Evolutionary conservation across 1,140 invertebrate species (phyloP), one percentile per base, ranked within the genome.

Genomic region (Penaeus indicus): DNA sequence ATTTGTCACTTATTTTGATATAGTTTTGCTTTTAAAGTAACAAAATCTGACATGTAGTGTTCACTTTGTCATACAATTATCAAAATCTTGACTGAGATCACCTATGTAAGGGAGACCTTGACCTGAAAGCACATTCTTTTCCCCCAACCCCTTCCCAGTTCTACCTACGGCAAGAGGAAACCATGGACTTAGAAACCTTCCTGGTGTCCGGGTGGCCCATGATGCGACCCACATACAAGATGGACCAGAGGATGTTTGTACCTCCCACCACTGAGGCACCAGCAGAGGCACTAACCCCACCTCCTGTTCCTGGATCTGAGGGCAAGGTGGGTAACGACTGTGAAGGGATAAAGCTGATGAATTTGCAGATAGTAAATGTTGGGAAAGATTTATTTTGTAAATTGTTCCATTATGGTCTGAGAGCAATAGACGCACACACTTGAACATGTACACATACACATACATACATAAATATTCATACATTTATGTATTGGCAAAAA

Each of bases 191-290:
- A 80, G 95, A 97, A 84, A 94, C 95, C 16, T 98, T 97, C 92
- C 87, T 96, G 1, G 93, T 94, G 25, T 93, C 93, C 60, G 95
- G 95, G 47, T 98, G 96, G 96, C 93, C 95, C 22, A 93, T 95
- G 72, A 94, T 97, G 38, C 98, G 97, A 92, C 96, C 97, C 0
- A 95, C 96, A 86, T 92, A 96, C 63, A 95, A 96, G 94, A 92
- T 96, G 85, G 96, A 92, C 79, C 89, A 91, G 89, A 89, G 91
- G 47, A 88, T 91, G 80, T 92, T 91, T 54, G 88, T 80, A 16
- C 90, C 92, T 38, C 92, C 92, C 63, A 89, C 88, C 27, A 75
- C 72, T 16, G 19, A 27, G 69, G 69, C 64, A 77, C 92, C 93
- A 32, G 85, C 85, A 22, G 83, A 88, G 7, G 47, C 19, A n/a